Evolutionary conservation across 2,888 invertebrate genomes (phyloP), one percentile per base, ranked within the genome.

Genomic region (Aethes cnicana): DNA sequence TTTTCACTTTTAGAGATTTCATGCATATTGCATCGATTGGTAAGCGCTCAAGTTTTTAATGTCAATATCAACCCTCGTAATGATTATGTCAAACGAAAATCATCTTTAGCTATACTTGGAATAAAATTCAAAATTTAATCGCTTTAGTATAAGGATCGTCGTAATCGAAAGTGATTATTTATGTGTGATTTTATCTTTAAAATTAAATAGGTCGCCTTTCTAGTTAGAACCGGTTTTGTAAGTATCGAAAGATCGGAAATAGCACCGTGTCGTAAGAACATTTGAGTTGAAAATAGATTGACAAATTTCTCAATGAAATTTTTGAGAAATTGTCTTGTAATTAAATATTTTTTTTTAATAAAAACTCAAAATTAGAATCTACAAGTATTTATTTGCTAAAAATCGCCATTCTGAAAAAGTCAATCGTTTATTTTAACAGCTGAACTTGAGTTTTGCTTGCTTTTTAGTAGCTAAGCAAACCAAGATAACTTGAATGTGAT

Each of bases 151-250:
- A 46, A 46, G 44, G 5, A 32, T 43, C 17, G 36, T 36, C 35
- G 9, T 37, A 16, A 46, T 52, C 46, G 46, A 52, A 46, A 52
- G 39, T 39, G 52, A 52, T 52, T 21, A 44, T 32, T 52, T 43
- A 1, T 37, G 50, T 44, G 50, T 52, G 44, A 52, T 46, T 50
- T 32, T 39, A 46, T 46, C 23, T 43, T 25, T 46, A 52, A 32
- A 11, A 18, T 52, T 46, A 39, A 46, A 32, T 32, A 11, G 18
- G 33, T 30, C 20, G 37, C 32, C 44, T 52, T 52, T n/a, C 7
- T 36, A 30, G 23, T 35, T n/a, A 42, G 12, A 21, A 21, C 20
- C 26, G 26, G 43, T 23, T 17, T 23, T 41, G 30, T 43, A 37
- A 20, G 33, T 52, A 46, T 23, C 11, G 25, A 37, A 36, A 23